Evolutionary conservation across 2,888 invertebrate genomes (phyloP), one percentile per base, ranked within the genome.

Genomic region (Heliconius aoede): DNA sequence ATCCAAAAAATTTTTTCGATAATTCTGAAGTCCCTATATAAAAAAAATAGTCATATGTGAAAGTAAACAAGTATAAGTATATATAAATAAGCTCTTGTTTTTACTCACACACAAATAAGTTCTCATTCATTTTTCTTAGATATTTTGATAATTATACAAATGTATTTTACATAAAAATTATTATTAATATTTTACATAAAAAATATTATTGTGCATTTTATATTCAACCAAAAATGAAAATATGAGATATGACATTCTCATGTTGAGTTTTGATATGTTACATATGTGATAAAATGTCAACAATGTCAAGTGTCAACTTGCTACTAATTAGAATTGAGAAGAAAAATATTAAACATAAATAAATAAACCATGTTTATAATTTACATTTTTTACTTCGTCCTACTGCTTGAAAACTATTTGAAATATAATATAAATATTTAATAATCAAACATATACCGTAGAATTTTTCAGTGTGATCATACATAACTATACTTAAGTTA

Each of bases 1-100:
- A 82, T 79, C 90, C 84, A 75, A 94, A 89, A 79, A 94, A 84
- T 79, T 86, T 89, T 79, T 86, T 90, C 28, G 87, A 91, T n/a
- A 91, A 86, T 72, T 90, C 88, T 60, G 89, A 84, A 9, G 91
- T 90, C 94, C 94, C 95, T 95, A 80, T 78, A 91, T n/a, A n/a
- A n/a, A 68, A 15, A 26, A 65, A 46, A 55, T 36, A 40, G 60
- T 40, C 24, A 9, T 61, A 13, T 26, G 62, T 26, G 71, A 71
- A 40, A 36, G 24, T 60, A 60, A 72, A 4, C n/a, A 24, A 36
- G 7, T 58, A 18, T 21, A 36, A 8, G 24, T n/a, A 64, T 58
- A 67, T 64, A n/a, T 51, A 58, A 71, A 64, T 32, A 72, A 65
- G 46, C 24, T n/a, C 9, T 28, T 74, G 3, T 46, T 55, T 77